Percentiles rank a stretch among this genome's conserved stretches.
Conservation (phyloP, 2,888 invertebrate species). For the Athalia rosae region DNA sequence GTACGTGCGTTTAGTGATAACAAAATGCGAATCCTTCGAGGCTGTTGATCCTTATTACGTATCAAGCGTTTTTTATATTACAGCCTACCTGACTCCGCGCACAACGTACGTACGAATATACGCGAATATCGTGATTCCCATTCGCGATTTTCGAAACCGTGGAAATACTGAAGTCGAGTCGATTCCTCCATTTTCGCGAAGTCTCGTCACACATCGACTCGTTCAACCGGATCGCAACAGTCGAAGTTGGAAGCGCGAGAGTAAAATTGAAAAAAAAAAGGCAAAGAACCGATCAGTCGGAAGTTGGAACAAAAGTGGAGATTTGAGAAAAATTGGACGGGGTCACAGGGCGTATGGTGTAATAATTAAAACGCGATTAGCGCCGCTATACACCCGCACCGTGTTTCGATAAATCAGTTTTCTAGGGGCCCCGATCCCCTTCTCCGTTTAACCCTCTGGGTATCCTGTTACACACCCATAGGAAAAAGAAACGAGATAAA, state of each 20-base stretch:
- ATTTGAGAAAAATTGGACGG: no score
- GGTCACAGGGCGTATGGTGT: conserved; percentile 12
- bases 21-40: background rate
- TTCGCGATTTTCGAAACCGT: no score
- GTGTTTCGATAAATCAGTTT: conserved; percentile 51
- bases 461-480: conserved; percentile 51
- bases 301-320: no score
- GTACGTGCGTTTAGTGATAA: conserved; percentile 68
- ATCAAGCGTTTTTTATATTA: background rate
- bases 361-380: conserved; percentile 58
- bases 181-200: no score
- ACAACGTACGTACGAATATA: no score
- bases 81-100: no score
- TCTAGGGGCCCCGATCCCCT: conserved; percentile 28
- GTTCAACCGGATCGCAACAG: no score
- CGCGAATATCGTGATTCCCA: no score
- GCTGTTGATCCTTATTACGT: conserved; percentile 62
- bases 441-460: conserved; percentile 14
- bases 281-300: background rate
- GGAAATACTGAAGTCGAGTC: no score
- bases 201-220: no score
- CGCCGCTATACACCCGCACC: conserved; percentile 46
- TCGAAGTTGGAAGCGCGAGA: no score
- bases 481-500: conserved; percentile 44
- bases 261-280: background rate